These are phyloP conservation scores for Parthenolecanium corni DNA, from an alignment of 2,888 invertebrate genomes.

Conservation along the genomic window DNA sequence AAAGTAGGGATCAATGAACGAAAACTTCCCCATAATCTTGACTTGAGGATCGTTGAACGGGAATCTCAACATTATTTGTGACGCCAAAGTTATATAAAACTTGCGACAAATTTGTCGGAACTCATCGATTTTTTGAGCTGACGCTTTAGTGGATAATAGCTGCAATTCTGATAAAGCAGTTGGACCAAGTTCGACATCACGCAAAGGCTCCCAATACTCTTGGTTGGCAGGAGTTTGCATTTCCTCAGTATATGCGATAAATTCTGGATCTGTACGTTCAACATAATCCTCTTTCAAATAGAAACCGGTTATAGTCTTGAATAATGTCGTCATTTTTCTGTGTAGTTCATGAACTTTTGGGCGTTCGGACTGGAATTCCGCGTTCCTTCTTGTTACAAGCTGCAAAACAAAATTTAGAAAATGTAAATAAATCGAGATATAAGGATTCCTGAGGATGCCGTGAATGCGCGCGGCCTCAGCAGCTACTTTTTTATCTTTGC, in stretches of 20 bases:
- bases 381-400: slow-evolving; percentile 23
- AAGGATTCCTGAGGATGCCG: slow-evolving; percentile 28
- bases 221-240: neutral
- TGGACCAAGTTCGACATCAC: neutral
- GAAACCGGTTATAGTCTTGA: neutral
- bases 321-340: slow-evolving; percentile 10
- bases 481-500: slow-evolving; percentile 25
- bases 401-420: slow-evolving; percentile 30
- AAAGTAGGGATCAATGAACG: neutral
- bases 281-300: slow-evolving; percentile 2
- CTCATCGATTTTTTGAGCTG: slow-evolving; percentile 7
- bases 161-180: neutral
- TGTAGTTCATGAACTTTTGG: slow-evolving; percentile 20
- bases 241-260: slow-evolving; percentile 4
- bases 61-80: neutral
- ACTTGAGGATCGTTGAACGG: neutral
- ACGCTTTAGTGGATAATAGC: neutral
- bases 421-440: slow-evolving; percentile 29
- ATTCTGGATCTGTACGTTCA: slow-evolving; percentile 5
- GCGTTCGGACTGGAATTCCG: slow-evolving; percentile 24
- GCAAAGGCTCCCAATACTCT: slow-evolving; percentile 5
- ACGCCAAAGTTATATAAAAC: neutral
- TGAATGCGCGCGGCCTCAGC: slow-evolving; percentile 31
- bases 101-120: slow-evolving; percentile 5
- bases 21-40: neutral